phyloP scores from a whole-genome alignment of 2,888 invertebrate genomes.

The Synergus japonicus region DNA sequence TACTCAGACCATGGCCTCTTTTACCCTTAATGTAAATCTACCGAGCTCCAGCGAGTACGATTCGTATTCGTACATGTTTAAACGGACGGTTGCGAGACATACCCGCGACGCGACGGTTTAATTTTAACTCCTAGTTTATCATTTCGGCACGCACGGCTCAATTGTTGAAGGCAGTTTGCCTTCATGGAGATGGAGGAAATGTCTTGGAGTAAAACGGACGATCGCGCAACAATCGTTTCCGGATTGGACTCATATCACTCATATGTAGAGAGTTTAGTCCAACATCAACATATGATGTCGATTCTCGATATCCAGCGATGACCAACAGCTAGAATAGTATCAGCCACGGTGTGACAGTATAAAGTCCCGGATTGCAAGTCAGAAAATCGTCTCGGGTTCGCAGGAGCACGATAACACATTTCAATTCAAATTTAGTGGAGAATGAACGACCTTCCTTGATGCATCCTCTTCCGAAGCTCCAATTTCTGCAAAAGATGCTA shows the following conservation, averaged over 20 bases:
- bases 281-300: not conserved
- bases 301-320: conserved; percentile 2
- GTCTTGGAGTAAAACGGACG: conserved; percentile 2
- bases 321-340: not conserved
- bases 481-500: conserved; percentile 32
- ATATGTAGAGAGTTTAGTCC: not conserved
- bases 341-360: not conserved
- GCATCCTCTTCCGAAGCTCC: conserved; percentile 33
- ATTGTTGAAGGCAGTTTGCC: conserved; percentile 49
- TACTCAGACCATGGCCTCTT: conserved; percentile 40
- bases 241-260: not conserved
- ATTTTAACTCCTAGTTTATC: conserved; percentile 54
- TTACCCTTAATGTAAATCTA: conserved; percentile 35
- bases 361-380: conserved; percentile 3
- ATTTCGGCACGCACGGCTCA: conserved; percentile 57
- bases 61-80: not conserved
- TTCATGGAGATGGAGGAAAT: not conserved
- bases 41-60: conserved; percentile 17
- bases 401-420: conserved; percentile 17
- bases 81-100: conserved; percentile 17
- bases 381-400: conserved; percentile 24
- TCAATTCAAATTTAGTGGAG: conserved; percentile 18
- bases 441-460: conserved; percentile 37
- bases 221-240: conserved; percentile 23
- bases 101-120: conserved; percentile 24